A percentile compares a stretch with the other conserved stretches of the same genome.
Evolutionary conservation across 1,140 invertebrate genomes (phyloP).

Genomic region (Hestina assimilis): DNA sequence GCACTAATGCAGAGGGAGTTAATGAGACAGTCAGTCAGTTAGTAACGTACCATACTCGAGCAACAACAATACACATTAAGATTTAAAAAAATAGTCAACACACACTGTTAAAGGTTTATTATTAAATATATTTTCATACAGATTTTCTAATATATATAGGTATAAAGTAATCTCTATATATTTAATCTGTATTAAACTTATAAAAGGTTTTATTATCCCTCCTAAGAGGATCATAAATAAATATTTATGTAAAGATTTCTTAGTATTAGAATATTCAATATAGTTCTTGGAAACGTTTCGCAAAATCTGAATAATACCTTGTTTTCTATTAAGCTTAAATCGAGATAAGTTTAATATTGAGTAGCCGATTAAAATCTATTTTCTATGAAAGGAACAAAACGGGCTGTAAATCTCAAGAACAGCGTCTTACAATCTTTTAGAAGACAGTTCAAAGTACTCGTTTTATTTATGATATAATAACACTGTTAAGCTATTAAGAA

Average conservation of each 20-base stretch:
- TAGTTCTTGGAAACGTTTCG: not conserved
- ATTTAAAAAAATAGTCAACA: too few species aligned
- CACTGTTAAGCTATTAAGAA: constrained; percentile 6
- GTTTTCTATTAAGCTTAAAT: constrained; percentile 1
- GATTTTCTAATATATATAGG: too few species aligned
- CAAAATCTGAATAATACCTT: not conserved
- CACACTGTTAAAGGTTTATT: too few species aligned
- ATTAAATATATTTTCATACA: too few species aligned
- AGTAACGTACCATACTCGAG: too few species aligned
- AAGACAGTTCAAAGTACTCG: constrained; percentile 24
- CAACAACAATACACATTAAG: too few species aligned
- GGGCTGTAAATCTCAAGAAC: constrained; percentile 23
- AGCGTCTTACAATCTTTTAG: constrained; percentile 21
- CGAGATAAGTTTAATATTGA: not conserved
- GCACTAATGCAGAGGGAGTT: too few species aligned
- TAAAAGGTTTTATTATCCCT: too few species aligned
- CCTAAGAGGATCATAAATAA: too few species aligned
- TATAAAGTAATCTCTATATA: too few species aligned
- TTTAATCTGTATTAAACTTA: too few species aligned
- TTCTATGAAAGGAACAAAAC: constrained; percentile 19
- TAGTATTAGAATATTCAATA: not conserved
- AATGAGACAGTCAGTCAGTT: too few species aligned
- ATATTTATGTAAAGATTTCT: not conserved
- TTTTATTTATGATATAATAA: constrained; percentile 28
- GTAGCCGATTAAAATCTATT: constrained; percentile 9